Base-by-base conservation (phyloP, 2,113 vertebrate genomes). In the Passer montanus region DNA sequence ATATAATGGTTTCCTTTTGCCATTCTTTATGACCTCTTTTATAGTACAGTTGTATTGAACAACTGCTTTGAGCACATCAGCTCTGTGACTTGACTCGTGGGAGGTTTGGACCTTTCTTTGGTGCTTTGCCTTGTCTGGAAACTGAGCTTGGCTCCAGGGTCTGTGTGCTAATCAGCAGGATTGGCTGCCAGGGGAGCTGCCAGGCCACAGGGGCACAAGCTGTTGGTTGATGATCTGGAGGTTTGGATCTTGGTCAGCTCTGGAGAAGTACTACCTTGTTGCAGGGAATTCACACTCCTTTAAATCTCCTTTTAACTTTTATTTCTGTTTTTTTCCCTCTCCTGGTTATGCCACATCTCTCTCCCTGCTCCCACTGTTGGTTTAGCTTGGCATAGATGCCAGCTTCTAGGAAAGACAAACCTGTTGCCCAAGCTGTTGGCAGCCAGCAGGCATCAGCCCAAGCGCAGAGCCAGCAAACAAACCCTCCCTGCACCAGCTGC, bases 401-500 rank as follows among this genome's bases (percentile, higher is more conserved):
- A 90, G 59, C 68, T 87, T 89, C 81, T 76, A 55, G 60, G 26
- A 74, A 89, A 67, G 95, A 68, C n/a, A 81, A 87, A 87, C 83
- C 69, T 75, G 39, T 56, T 90, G 78, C 78, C 74, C 1, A 2
- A 11, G 80, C 50, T n/a, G 35, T 62, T 78, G 23, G 53, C 75
- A 64, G 81, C 2, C 77, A 75, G 52, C 81, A 59, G 94, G 79
- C 85, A 47, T 62, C 79, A 86, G 90, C 83, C 64, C 47, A 28
- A 95, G 62, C 69, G 50, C 1, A 3, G 56, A 76, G 75, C 85
- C 75, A 60, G 64, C 77, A 74, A 75, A 67, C 69, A 70, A 43
- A 58, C 35, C 59, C 74, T 66, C 46, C 69, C 52, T 62, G 43
- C 0, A 0, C 35, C 0, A 0, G 35, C 62, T 90, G 66, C 47